A percentile compares a stretch with the other conserved stretches of the same genome.
phyloP scores from a whole-genome alignment of 2,888 invertebrate genomes.

The Agapostemon virescens region DNA sequence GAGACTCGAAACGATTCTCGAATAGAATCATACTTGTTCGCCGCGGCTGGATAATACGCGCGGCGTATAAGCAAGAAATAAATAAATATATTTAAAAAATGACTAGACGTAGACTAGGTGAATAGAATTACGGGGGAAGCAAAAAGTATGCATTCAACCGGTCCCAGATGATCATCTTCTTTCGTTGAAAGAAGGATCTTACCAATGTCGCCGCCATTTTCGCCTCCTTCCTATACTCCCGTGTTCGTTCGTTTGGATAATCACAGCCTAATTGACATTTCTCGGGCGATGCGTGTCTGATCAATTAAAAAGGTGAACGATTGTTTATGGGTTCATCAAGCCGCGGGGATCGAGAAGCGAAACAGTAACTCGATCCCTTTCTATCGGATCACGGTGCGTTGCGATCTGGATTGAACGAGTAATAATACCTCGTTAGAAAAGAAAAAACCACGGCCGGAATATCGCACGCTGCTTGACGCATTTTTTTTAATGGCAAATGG shows the following conservation, averaged over 20 bases:
- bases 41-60: neutral
- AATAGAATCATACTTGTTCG: neutral
- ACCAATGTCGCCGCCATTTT: slow-evolving; percentile 39
- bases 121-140: slow-evolving; percentile 14
- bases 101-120: slow-evolving; percentile 55
- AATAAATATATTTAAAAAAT: slow-evolving; percentile 42
- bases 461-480: slow-evolving; percentile 51
- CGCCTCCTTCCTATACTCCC: slow-evolving; percentile 18
- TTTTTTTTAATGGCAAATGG: slow-evolving; percentile 53
- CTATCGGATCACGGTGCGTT: slow-evolving; percentile 42
- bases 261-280: slow-evolving; percentile 92
- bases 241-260: slow-evolving; percentile 63
- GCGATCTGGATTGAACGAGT: slow-evolving; percentile 33
- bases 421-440: slow-evolving; percentile 41
- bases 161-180: slow-evolving; percentile 34
- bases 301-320: slow-evolving; percentile 49
- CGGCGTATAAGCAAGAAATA: slow-evolving; percentile 15
- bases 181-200: slow-evolving; percentile 16
- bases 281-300: slow-evolving; percentile 78
- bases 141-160: slow-evolving; percentile 16
- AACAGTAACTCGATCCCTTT: slow-evolving; percentile 29
- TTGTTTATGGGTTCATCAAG: slow-evolving; percentile 24
- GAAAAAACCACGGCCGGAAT: slow-evolving; percentile 62
- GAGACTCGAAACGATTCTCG: neutral
- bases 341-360: slow-evolving; percentile 42